Base-by-base conservation (phyloP, 1,140 invertebrate species). In the Lordiphosa collinella region DNA sequence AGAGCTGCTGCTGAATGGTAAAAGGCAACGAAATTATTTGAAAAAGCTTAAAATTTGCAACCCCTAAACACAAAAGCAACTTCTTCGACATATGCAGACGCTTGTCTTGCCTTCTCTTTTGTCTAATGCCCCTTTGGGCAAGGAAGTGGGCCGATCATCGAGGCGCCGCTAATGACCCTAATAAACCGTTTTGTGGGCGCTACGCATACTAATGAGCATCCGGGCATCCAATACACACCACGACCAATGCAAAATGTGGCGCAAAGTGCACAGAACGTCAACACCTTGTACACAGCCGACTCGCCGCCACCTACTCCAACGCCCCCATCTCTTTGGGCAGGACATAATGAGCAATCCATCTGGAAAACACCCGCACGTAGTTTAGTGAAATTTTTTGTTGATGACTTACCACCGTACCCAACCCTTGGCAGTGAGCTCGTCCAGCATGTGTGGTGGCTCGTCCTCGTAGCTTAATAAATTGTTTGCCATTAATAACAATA, bases 401-500 rank as follows among this genome's bases (percentile, higher is more conserved):
- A 80, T 80, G 22, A 66, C 82, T 4, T 18, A 71, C 76, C 66
- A 66, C 54, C 29, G 12, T 14, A 35, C n/a, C 36, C 3, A 10
- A 6, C 29, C 2, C 10, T 14, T 12, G 22, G 35, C 29, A 37
- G 46, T 31, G 38, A 14, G 12, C 40, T 29, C 22, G 29, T 18
- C 60, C 22, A 38, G 51, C 57, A 65, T 66, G 66, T 79, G 74
- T 68, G 72, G 47, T 48, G 60, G 64, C 31, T 40, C 36, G 49
- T 38, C 31, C 65, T 25, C 10, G 37, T 66, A 67, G 66, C 75
- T 74, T 87, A 87, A 87, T 87, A 87, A 87, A 87, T 87, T 85
- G 85, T 87, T 85, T 69, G 65, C 75, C 79, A 85, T 87, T 87
- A 87, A 87, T 87, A 85, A 87, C 85, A 87, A 87, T 85, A 87